Conservation (phyloP, 2,113 vertebrate species). For the Proterorhinus semilunaris region DNA sequence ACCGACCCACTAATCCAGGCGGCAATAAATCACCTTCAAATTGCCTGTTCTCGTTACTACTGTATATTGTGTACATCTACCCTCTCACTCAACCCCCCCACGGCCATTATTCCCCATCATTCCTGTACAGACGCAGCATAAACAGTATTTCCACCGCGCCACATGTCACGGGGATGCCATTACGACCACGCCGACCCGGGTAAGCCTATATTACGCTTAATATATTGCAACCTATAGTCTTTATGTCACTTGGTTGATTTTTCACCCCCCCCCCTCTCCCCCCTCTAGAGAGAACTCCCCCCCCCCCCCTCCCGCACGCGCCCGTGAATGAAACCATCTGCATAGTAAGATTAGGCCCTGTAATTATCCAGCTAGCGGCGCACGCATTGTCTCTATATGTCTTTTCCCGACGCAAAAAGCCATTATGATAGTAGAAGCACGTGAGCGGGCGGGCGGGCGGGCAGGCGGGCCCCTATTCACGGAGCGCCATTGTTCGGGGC, state of each 20-base stretch:
- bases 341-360: conserved; percentile 68
- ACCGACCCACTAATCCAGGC: background rate
- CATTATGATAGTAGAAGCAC: conserved; percentile 75
- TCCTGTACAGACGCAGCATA: conserved; percentile 24
- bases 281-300: conserved; percentile 2
- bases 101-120: conserved; percentile 28
- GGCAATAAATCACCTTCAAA: background rate
- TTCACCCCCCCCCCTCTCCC: conserved; percentile 40
- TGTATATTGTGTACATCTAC: conserved; percentile 3
- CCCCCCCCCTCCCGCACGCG: too few species aligned
- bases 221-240: conserved; percentile 67
- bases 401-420: conserved; percentile 53
- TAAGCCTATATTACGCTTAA: conserved; percentile 62
- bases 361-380: conserved; percentile 70
- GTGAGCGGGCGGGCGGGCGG: conserved; percentile 49
- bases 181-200: conserved; percentile 26
- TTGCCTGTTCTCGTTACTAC: background rate
- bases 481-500: conserved; percentile 74
- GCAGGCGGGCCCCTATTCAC: conserved; percentile 66
- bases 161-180: conserved; percentile 27
- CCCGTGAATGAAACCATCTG: conserved; percentile 69
- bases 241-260: conserved; percentile 52
- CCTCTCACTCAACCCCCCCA: conserved; percentile 9
- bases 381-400: conserved; percentile 70
- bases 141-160: conserved; percentile 52